A percentile compares a stretch with the other conserved stretches of the same genome.
Conservation (phyloP, 2,888 invertebrate species). For the Catocala sponsa region DNA sequence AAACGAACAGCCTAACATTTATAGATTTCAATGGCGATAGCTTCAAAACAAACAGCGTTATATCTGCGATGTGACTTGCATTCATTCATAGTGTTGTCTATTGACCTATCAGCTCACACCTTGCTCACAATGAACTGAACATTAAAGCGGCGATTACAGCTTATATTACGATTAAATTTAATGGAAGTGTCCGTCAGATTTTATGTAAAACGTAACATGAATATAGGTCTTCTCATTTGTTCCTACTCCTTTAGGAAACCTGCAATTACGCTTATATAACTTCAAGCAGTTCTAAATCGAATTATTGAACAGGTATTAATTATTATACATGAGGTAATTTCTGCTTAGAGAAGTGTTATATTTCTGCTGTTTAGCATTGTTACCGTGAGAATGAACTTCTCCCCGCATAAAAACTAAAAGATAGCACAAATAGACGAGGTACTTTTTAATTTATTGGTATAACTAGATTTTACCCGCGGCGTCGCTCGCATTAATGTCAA, state of each 20-base stretch:
- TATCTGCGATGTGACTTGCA: conserved; percentile 31
- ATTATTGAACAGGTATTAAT: no score
- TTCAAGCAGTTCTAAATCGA: no score
- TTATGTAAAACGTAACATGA: conserved; percentile 18
- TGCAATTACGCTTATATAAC: conserved; percentile 30
- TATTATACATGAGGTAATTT: no score
- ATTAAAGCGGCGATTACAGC: conserved; percentile 42
- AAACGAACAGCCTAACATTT: no score
- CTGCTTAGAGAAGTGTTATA: no score
- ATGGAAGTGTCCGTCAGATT: conserved; percentile 48
- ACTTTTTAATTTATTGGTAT: no score
- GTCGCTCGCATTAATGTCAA: no score
- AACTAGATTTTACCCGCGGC: no score
- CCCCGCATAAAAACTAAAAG: no score
- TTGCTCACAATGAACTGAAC: conserved; percentile 35
- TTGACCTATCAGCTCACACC: conserved; percentile 32
- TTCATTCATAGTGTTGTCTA: conserved; percentile 30
- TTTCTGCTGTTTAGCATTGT: no score
- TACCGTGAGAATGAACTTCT: no score
- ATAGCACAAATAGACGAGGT: no score
- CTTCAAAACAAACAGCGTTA: conserved; percentile 12
- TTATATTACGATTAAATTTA: conserved; percentile 30
- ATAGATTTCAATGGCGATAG: conserved; percentile 1
- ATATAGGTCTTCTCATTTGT: conserved; percentile 24
- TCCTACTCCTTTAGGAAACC: conserved; percentile 23